Base-by-base conservation (phyloP, 1,140 invertebrate genomes). In the Coelopa frigida region DNA sequence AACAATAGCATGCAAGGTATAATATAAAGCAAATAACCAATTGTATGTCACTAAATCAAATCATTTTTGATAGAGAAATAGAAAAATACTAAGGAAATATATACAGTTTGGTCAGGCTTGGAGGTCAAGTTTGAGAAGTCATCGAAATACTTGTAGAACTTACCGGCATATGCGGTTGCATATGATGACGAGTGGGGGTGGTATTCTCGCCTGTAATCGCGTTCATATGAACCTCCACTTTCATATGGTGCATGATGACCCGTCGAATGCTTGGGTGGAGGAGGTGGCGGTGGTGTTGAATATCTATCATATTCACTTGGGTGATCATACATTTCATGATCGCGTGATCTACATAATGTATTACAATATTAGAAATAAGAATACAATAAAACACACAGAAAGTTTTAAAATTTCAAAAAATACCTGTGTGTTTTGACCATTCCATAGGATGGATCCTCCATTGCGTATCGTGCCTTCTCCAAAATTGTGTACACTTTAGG, bases 401-500 rank as follows among this genome's bases (percentile, higher is more conserved):
- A 18, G 14, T 36, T 41, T 40, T n/a, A n/a, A n/a, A n/a, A n/a
- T n/a, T n/a, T n/a, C n/a, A n/a, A n/a, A n/a, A n/a, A n/a, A n/a
- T n/a, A n/a, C 62, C 62, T 65, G 43, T 66, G 62, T 14, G 62
- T 52, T 14, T 66, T 66, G 32, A 66, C 60, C 24, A 66, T 57
- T n/a, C 59, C 58, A 50, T 66, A 78, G 48, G 82, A 82, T 47
- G 76, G 79, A 62, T 84, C 79, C 62, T 88, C 85, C 82, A 89
- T 87, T 12, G 85, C 85, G 37, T 79, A 76, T 42, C 85, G 74
- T 0, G 87, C 86, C 45, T 84, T 77, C 69, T 89, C 87, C 53
- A 89, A 72, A 52, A 89, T 89, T 40, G 84, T 87, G 63, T 87
- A 79, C 3, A 88, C 84, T 69, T 88, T 88, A 17, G 79, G 76